Conservation (phyloP, 2,113 vertebrate species). For the Microcebus ravelobensis region DNA sequence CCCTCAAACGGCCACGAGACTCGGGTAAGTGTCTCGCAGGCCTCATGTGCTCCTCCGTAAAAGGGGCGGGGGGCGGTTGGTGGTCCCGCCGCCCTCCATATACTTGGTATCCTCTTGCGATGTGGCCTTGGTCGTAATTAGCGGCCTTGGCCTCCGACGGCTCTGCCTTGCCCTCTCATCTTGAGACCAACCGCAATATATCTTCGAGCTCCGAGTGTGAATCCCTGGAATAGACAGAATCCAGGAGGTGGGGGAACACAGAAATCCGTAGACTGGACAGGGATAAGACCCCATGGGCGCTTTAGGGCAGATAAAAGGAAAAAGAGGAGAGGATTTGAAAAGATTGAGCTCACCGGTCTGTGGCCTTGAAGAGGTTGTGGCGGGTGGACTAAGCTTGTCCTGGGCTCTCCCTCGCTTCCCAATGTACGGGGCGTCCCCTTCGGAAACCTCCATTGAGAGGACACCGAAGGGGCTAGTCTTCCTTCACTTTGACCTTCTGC, state of each 20-base stretch:
- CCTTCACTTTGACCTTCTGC: background rate
- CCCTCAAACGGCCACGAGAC: background rate
- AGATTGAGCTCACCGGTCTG: background rate
- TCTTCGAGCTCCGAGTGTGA: background rate
- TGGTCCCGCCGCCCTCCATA: background rate
- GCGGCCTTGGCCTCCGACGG: background rate
- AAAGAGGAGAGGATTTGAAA: background rate
- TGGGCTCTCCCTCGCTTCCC: background rate
- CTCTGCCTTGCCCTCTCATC: background rate
- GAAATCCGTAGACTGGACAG: no score
- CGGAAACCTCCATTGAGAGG: background rate
- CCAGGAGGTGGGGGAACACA: background rate
- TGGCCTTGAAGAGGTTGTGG: background rate
- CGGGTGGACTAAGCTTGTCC: background rate
- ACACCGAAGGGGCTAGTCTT: background rate
- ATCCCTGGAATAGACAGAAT: background rate
- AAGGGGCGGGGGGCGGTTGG: background rate
- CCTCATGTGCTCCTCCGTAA: background rate
- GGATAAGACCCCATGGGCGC: no score
- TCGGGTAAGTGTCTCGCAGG: background rate
- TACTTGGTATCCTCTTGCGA: background rate
- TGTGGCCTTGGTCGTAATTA: background rate
- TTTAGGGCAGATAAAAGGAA: background rate
- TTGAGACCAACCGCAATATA: background rate
- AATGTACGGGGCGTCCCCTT: background rate